phyloP scores from a whole-genome alignment of 2,888 invertebrate genomes.

The Micropterix aruncella region DNA sequence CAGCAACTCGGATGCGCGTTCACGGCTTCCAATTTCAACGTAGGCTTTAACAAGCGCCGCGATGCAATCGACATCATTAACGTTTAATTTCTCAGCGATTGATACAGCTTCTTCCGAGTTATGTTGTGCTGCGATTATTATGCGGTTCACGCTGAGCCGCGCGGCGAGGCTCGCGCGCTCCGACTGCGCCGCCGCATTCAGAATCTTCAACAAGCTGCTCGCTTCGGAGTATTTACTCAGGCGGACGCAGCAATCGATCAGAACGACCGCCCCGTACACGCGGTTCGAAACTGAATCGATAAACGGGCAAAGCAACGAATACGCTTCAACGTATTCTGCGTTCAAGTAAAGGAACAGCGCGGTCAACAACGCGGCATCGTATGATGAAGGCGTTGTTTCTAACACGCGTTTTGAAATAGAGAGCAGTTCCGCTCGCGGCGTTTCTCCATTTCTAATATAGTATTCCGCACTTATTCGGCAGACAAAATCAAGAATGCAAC shows the following conservation, averaged over 20 bases:
- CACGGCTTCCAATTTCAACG: constrained; percentile 23
- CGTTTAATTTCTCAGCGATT: neutral
- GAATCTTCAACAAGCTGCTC: constrained; percentile 1
- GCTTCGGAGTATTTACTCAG: neutral
- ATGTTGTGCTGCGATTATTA: neutral
- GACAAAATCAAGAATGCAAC: neutral
- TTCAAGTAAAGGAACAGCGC: neutral
- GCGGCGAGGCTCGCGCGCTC: neutral
- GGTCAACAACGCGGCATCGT: neutral
- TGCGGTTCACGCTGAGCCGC: neutral
- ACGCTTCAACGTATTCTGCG: neutral
- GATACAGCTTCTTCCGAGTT: neutral
- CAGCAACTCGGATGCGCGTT: constrained; percentile 21
- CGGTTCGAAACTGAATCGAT: neutral
- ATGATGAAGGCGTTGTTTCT: neutral
- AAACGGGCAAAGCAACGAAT: neutral
- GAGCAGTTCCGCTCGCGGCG: neutral
- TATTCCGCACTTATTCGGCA: neutral
- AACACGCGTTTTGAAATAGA: neutral
- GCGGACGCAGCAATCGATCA: neutral
- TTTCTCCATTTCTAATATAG: neutral
- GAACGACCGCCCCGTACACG: neutral
- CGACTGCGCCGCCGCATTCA: neutral
- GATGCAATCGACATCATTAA: neutral
- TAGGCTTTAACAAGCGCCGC: constrained; percentile 15